Conservation (phyloP, 2,888 invertebrate species). For the Stenolophus ochropezus region DNA sequence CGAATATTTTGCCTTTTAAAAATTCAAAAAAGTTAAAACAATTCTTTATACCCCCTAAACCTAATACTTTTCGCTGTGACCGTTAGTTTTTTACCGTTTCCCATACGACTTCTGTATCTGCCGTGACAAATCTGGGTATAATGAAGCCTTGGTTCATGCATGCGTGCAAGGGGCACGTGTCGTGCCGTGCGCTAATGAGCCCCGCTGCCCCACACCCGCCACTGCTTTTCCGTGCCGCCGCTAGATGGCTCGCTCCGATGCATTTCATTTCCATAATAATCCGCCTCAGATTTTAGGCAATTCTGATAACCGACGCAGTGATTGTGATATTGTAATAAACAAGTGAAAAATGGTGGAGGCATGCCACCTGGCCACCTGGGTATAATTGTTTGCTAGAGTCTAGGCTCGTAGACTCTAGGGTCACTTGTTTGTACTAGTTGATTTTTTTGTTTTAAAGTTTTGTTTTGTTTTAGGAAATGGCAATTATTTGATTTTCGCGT, state of each 20-base stretch:
- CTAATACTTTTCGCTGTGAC: no score
- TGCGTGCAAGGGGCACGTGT: constrained; percentile 39
- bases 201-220: neutral
- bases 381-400: neutral
- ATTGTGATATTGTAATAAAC: constrained; percentile 42
- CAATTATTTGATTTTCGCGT: neutral
- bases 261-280: constrained; percentile 58
- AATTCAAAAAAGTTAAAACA: no score
- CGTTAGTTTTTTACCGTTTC: no score
- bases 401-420: neutral
- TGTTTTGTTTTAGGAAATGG: neutral
- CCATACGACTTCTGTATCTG: neutral
- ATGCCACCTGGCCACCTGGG: neutral
- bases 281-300: constrained; percentile 35
- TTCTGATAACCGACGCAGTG: constrained; percentile 36
- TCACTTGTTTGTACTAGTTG: neutral
- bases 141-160: neutral
- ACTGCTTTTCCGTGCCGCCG: constrained; percentile 13
- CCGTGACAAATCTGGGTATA: neutral
- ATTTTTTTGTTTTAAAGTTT: neutral
- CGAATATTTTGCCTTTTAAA: no score
- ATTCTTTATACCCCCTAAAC: no score
- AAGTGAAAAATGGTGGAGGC: constrained; percentile 34
- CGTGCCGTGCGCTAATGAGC: constrained; percentile 32
- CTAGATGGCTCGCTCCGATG: constrained; percentile 47